phyloP scores from a whole-genome alignment of 1,140 invertebrate species.

The Yoshiicerus persimilis region DNA sequence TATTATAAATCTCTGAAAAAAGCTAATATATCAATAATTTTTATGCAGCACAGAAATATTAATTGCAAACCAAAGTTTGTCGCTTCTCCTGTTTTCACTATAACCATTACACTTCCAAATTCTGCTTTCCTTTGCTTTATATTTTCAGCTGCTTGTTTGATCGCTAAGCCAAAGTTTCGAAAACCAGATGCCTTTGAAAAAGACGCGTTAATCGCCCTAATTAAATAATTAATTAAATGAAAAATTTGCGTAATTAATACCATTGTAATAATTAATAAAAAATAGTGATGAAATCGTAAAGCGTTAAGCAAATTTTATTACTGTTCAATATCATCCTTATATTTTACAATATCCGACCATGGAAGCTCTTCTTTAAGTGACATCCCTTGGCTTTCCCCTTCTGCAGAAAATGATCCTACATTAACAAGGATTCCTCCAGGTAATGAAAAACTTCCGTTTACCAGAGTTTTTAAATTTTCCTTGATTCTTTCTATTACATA shows the following conservation, averaged over 20 bases:
- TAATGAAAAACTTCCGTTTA: neutral
- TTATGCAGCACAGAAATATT: neutral
- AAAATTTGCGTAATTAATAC: too few relatives aligned
- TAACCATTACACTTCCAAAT: neutral
- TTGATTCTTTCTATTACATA: neutral
- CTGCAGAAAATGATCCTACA: neutral
- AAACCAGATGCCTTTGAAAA: neutral
- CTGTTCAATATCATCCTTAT: neutral
- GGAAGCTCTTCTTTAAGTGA: neutral
- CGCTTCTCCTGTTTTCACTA: neutral
- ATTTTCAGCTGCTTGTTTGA: neutral
- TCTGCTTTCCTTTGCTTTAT: neutral
- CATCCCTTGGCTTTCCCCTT: neutral
- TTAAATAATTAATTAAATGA: neutral
- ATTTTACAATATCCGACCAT: neutral
- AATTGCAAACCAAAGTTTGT: neutral
- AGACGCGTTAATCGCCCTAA: neutral
- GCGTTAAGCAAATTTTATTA: neutral
- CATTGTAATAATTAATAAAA: too few relatives aligned
- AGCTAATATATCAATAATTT: too few relatives aligned
- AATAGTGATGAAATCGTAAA: neutral
- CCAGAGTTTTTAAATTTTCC: neutral
- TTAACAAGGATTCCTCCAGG: neutral
- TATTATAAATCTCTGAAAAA: neutral
- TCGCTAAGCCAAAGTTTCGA: neutral